phyloP scores from a whole-genome alignment of 1,140 invertebrate genomes.

The Pissodes strobi region DNA sequence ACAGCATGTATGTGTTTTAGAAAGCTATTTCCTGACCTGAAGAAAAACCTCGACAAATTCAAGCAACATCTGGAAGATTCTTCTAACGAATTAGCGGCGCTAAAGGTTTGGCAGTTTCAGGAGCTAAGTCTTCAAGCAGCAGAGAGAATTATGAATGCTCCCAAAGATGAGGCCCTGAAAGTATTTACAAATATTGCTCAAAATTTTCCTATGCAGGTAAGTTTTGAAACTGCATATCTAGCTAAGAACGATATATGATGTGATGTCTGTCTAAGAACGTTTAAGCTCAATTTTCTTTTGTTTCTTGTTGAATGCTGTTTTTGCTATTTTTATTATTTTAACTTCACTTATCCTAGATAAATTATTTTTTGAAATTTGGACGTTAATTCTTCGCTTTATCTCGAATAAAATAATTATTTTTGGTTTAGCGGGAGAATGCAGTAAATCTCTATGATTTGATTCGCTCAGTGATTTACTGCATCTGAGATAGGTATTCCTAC shows the following conservation, averaged over 20 bases:
- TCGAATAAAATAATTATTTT: slow-evolving; percentile 17
- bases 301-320: too few relatives aligned
- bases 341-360: too few relatives aligned
- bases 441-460: background rate
- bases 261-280: too few relatives aligned
- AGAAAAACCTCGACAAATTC: slow-evolving; percentile 73
- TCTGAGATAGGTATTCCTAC: too few relatives aligned
- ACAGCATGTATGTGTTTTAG: too few relatives aligned
- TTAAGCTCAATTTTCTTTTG: too few relatives aligned
- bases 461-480: too few relatives aligned
- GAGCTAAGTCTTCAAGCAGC: slow-evolving; percentile 91
- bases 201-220: slow-evolving; percentile 93
- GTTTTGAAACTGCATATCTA: too few relatives aligned
- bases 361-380: slow-evolving; percentile 4
- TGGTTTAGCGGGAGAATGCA: too few relatives aligned
- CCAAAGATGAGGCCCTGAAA: slow-evolving; percentile 77
- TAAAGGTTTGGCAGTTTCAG: slow-evolving; percentile 99
- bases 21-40: slow-evolving; percentile 74
- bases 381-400: slow-evolving; percentile 3
- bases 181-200: slow-evolving; percentile 89
- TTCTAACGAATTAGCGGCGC: slow-evolving; percentile 86
- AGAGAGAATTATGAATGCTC: slow-evolving; percentile 75
- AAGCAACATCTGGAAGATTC: slow-evolving; percentile 80
- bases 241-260: too few relatives aligned
- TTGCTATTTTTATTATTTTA: too few relatives aligned